Base-by-base conservation (phyloP, 2,113 vertebrate genomes). In the Alectura lathami region DNA sequence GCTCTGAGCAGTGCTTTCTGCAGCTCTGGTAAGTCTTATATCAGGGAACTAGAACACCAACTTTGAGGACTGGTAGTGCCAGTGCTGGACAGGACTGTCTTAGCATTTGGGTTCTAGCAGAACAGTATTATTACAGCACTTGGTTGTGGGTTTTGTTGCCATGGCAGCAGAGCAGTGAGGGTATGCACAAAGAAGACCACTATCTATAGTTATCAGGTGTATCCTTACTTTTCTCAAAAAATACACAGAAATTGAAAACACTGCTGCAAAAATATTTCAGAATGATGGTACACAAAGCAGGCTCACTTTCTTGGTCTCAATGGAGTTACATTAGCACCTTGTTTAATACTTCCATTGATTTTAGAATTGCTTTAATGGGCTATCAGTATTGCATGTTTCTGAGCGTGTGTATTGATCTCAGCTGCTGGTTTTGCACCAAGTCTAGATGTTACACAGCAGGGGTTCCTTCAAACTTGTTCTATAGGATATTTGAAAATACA, bases 331-430 rank as follows among this genome's bases (percentile, higher is more conserved):
- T 88, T 89, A 92, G 48, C 64, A 81, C 82, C 72, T 74, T 93
- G 60, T 96, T 94, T 95, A 97, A 94, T 91, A 95, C 38, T 75
- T 75, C 47, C 72, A 83, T 81, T 94, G 93, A 95, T 95, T 95
- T 90, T 60, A 51, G 88, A 91, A 94, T 83, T 83, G 79, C 69
- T 91, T 53, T 94, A 95, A 96, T 78, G 68, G 72, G 60, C 56
- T 88, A 17, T 83, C 75, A 72, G 75, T 86, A 77, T 86, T 75
- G 85, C 64, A 88, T 38, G n/a, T 21, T 74, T 96, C 72, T 89
- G 93, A 91, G 45, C 38, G 47, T 54, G 83, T 76, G 47, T 85
- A 95, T 94, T 66, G 94, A 96, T 91, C 89, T 91, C 56, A 32
- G 85, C 26, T 62, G 43, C 93, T 67, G 60, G 29, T 81, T 73